Conservation (phyloP, 92 coral and sea anemone species). For the Zoanthus gigantus region DNA sequence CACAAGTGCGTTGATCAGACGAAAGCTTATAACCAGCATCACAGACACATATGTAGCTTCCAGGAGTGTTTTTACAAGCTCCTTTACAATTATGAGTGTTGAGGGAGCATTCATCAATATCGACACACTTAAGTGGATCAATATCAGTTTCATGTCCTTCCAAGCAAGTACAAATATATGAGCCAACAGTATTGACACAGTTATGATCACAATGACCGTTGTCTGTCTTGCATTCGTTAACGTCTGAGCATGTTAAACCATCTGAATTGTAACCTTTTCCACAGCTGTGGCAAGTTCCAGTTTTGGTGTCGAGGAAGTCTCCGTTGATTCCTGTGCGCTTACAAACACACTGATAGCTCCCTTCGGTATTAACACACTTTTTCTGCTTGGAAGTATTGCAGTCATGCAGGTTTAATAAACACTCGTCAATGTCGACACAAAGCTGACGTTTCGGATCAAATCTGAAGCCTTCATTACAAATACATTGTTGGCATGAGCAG, state of each 20-base stretch:
- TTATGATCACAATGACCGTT: slow-evolving; percentile 15
- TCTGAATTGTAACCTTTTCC: slow-evolving; percentile 27
- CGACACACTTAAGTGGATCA: not conserved
- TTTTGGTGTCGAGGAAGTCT: slow-evolving; percentile 1
- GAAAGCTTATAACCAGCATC: slow-evolving; percentile 47
- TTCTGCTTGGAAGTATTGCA: not conserved
- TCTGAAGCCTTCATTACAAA: slow-evolving; percentile 16
- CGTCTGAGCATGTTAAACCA: slow-evolving; percentile 37
- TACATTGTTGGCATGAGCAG: slow-evolving; percentile 41
- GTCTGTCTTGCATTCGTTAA: slow-evolving; percentile 27
- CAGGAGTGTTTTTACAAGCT: slow-evolving; percentile 47
- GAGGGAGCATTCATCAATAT: slow-evolving; percentile 27
- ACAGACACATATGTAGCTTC: slow-evolving; percentile 54
- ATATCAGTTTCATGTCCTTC: slow-evolving; percentile 1
- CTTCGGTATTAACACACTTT: slow-evolving; percentile 6
- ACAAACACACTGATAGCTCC: slow-evolving; percentile 28
- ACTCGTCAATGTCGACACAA: slow-evolving; percentile 37
- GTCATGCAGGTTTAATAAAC: slow-evolving; percentile 9
- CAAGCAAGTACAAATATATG: slow-evolving; percentile 29
- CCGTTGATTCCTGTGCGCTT: slow-evolving; percentile 35
- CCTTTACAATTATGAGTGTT: slow-evolving; percentile 6
- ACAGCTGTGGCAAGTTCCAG: slow-evolving; percentile 29
- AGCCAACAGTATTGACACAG: slow-evolving; percentile 29
- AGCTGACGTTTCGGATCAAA: slow-evolving; percentile 6
- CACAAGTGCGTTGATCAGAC: slow-evolving; percentile 49